Percentiles rank a stretch among this genome's conserved stretches.
Conservation (phyloP, 2,888 invertebrate genomes). For the Drosophila diplacantha region DNA sequence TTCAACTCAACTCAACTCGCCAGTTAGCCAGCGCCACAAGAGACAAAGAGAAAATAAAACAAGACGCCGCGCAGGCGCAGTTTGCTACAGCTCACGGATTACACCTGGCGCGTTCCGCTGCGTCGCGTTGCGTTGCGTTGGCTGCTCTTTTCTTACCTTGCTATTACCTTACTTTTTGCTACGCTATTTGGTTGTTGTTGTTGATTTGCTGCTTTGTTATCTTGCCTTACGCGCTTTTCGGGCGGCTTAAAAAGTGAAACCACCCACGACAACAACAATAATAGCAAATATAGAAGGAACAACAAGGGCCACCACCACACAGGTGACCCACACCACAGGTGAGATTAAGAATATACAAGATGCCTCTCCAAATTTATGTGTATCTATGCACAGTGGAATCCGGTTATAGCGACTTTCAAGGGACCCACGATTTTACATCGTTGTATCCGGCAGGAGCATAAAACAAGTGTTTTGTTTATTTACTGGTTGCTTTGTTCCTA, state of each 20-base stretch:
- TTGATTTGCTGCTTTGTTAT: conserved; percentile 9
- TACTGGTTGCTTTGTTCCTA: no score
- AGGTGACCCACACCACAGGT: conserved; percentile 12
- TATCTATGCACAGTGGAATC: not conserved
- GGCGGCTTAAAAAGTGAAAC: conserved; percentile 40
- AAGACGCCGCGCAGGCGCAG: conserved; percentile 59
- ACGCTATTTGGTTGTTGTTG: not conserved
- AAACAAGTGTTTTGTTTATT: no score
- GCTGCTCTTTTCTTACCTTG: not conserved
- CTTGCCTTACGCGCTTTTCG: not conserved
- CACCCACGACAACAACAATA: not conserved
- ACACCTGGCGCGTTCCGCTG: conserved; percentile 17
- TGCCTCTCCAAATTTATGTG: not conserved
- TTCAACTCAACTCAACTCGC: conserved; percentile 3
- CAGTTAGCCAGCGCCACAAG: not conserved
- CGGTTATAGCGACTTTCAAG: no score
- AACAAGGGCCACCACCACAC: not conserved
- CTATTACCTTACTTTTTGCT: conserved; percentile 5
- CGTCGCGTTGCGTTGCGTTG: not conserved
- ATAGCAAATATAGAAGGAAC: not conserved
- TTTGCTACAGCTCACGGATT: conserved; percentile 30
- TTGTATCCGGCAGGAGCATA: no score
- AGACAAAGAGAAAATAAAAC: conserved; percentile 41
- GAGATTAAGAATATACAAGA: not conserved
- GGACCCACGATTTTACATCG: no score